Conservation (phyloP, 2,113 vertebrate genomes). For the Neodon shergylaensis region DNA sequence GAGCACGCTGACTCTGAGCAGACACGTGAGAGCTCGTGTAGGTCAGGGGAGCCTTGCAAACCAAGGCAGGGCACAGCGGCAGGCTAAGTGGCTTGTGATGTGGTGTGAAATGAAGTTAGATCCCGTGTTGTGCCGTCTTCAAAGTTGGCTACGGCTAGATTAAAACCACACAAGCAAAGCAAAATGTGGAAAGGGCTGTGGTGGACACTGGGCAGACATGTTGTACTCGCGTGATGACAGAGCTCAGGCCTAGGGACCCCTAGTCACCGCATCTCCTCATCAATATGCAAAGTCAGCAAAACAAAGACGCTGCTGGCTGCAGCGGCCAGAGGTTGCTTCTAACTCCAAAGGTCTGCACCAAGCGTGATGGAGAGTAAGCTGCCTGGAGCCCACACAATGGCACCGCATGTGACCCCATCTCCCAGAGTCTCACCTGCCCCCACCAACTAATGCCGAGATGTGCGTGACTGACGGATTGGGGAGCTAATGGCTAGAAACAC, state of each 20-base stretch:
- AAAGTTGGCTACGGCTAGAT: not conserved
- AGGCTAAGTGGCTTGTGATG: accelerated
- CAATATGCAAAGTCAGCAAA: accelerated
- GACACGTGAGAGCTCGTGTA: accelerated
- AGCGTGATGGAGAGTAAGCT: not conserved
- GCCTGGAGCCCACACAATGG: accelerated
- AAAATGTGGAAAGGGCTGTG: not conserved
- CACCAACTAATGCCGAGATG: not conserved
- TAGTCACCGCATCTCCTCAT: accelerated
- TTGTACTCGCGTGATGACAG: accelerated
- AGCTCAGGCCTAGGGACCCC: accelerated
- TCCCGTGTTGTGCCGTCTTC: accelerated
- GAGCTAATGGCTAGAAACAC: accelerated
- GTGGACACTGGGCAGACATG: not conserved
- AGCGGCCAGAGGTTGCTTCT: not conserved
- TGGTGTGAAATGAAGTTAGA: not conserved
- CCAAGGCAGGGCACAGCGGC: accelerated
- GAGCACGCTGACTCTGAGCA: not conserved
- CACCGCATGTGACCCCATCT: accelerated
- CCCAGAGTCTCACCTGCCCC: too few species aligned
- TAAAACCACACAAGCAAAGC: accelerated
- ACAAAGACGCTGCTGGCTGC: not conserved
- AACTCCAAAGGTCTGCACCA: not conserved
- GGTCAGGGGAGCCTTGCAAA: accelerated
- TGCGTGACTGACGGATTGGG: accelerated